A percentile compares a stretch with the other conserved stretches of the same genome.
Evolutionary conservation across 2,113 vertebrate genomes (phyloP).

Genomic region (Lynx canadensis): DNA sequence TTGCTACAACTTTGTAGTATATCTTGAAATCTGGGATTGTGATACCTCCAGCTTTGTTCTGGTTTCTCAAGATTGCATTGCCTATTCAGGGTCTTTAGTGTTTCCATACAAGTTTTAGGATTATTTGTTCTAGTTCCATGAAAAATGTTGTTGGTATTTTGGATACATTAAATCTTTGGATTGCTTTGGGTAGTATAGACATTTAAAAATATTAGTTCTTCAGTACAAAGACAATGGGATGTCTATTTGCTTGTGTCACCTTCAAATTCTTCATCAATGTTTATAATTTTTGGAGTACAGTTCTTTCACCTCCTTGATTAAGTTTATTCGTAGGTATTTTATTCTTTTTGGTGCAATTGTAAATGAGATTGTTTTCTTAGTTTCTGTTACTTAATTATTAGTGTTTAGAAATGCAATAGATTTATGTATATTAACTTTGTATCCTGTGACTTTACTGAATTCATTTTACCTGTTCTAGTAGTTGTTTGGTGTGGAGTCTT

Average conservation of each 20-base stretch:
- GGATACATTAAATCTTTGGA: background rate
- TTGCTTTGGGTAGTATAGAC: background rate
- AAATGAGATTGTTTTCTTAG: background rate
- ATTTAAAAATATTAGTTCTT: background rate
- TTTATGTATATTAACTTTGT: background rate
- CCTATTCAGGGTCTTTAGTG: background rate
- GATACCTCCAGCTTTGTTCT: background rate
- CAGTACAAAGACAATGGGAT: background rate
- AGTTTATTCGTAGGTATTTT: background rate
- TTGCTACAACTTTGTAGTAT: background rate
- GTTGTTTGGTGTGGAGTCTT: background rate
- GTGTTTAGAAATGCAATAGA: background rate
- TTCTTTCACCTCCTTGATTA: background rate
- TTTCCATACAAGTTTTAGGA: background rate
- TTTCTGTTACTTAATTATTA: background rate
- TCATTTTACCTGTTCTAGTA: background rate
- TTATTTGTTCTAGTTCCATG: background rate
- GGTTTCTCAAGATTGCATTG: background rate
- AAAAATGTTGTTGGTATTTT: background rate
- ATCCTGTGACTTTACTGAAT: background rate
- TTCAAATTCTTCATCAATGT: background rate
- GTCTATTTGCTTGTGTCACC: background rate
- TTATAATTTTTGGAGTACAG: background rate
- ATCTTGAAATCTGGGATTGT: background rate
- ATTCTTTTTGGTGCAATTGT: background rate